Conservation (phyloP, 2,113 vertebrate species). For the Xiphophorus couchianus region DNA sequence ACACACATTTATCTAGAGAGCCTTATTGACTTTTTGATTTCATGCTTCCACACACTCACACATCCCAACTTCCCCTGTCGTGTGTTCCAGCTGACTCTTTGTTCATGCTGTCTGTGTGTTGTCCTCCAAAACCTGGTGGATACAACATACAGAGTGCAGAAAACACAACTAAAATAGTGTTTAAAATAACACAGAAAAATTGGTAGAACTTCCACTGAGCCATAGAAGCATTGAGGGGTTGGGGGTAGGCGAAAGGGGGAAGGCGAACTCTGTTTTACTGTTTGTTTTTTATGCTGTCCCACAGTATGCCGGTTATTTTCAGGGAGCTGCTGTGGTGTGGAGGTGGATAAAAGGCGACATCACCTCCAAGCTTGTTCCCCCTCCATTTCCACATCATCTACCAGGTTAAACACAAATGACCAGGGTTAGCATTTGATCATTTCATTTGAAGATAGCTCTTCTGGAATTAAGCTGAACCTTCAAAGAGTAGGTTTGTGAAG, state of each 20-base stretch:
- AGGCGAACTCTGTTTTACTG: slow-evolving; percentile 16
- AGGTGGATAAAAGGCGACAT: slow-evolving; percentile 22
- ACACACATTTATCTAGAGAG: slow-evolving; percentile 47
- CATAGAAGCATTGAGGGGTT: neutral
- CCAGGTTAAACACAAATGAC: too few species aligned
- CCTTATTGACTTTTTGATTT: slow-evolving; percentile 64
- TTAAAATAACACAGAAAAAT: slow-evolving; percentile 27
- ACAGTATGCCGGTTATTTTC: slow-evolving; percentile 27
- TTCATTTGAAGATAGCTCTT: neutral
- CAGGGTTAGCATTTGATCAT: neutral
- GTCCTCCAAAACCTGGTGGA: slow-evolving; percentile 5
- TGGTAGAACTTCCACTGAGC: neutral
- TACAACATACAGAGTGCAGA: neutral
- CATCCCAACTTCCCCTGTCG: slow-evolving; percentile 7
- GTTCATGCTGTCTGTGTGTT: neutral
- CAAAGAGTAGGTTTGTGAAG: too few species aligned
- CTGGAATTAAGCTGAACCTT: too few species aligned
- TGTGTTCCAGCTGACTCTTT: neutral
- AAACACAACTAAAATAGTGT: slow-evolving; percentile 25
- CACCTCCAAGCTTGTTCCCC: slow-evolving; percentile 5
- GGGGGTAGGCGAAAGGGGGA: neutral
- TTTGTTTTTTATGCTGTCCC: slow-evolving; percentile 34
- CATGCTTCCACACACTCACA: slow-evolving; percentile 18
- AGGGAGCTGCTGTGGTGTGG: slow-evolving; percentile 18
- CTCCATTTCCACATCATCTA: neutral